Evolutionary conservation across 2,113 vertebrate species (phyloP), one percentile per base, ranked within the genome.

Genomic region (Gasterosteus nipponicus): DNA sequence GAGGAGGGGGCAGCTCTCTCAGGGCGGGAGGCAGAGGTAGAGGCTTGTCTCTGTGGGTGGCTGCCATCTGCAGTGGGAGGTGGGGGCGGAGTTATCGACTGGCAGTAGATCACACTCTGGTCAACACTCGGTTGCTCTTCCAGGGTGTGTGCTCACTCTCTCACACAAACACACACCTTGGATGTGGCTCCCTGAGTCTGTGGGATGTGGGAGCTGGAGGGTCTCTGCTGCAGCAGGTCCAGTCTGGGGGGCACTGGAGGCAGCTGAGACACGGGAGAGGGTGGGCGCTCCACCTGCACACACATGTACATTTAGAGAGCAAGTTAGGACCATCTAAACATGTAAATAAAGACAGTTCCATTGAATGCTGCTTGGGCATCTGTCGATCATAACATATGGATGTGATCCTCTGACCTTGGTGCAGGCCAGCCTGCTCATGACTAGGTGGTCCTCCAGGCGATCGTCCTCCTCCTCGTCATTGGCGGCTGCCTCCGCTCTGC

Each of bases 381-480:
- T 29, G 53, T 56, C 22, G 22, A 29, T 56, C 53, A 29, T 6
- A 56, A 56, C 10, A 0, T 3, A 3, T 38, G 26, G 54, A 1
- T 35, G 22, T 39, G 7, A 7, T 26, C 0, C 5, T 35, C 89
- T 92, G 88, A 97, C 97, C 94, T 98, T 98, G 83, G 90, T 73
- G 83, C 96, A 96, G 64, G 96, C 96, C 38, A 99, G 91, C 74
- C 96, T 93, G 90, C 95, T 98, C 96, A 99, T 99, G 91, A 98
- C 95, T 56, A 98, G 96, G 65, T 97, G 96, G 73, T 99, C 98
- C 64, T 98, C 97, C 46, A 97, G 92, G 56, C 96, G 92, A 51
- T 99, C 97, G 0, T 99, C 98, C 0, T 99, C 98, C 0, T 99
- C 98, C 0, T 99, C 98, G 0, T 99, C 96, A 0, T 96, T 97